Base-by-base conservation (phyloP, 1,140 invertebrate species). In the Macrotrachela quadricornifera region DNA sequence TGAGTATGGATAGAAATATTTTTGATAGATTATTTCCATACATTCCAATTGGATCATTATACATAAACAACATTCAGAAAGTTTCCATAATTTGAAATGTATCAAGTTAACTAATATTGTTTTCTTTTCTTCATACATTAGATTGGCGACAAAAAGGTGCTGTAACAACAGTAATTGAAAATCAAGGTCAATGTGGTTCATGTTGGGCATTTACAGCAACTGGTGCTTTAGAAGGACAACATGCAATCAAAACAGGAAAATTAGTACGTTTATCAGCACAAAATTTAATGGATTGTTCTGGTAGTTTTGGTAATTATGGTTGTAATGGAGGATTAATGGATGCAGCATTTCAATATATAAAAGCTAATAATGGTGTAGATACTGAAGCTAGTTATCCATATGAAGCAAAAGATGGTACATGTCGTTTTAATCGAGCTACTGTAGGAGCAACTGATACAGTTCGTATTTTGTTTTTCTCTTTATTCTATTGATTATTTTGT, bases 271-370 rank as follows among this genome's bases (percentile, higher is more conserved):
- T 94, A 13, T 88, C 84, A 6, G 82, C 88, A 64, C 64, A 82
- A 75, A 83, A 86, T 45, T 72, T 95, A 43, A 79, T 95, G 56
- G 88, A 95, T 72, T 95, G 90, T 69, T 85, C 83, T n/a, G 92
- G 87, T 86, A 82, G 81, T 60, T 83, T 76, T 66, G 83, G 85
- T 16, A 92, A 94, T 68, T 92, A 94, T 71, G 90, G 84, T 4
- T 94, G 88, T 69, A 87, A 94, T 72, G 88, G 88, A 41, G 54
- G 54, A 16, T 30, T 55, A 4, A 55, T 54, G 53, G 65, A 68
- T 50, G 50, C 61, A 14, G 63, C 61, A 14, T 69, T 67, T 54
- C 59, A 55, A 12, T 69, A 69, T 58, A 64, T 69, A 50, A 44
- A 54, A 39, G 44, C 81, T 43, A 95, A 95, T 54, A 46, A 38